Base-by-base conservation (phyloP, 2,797 vertebrate genomes). In the Psittacula derbiana region DNA sequence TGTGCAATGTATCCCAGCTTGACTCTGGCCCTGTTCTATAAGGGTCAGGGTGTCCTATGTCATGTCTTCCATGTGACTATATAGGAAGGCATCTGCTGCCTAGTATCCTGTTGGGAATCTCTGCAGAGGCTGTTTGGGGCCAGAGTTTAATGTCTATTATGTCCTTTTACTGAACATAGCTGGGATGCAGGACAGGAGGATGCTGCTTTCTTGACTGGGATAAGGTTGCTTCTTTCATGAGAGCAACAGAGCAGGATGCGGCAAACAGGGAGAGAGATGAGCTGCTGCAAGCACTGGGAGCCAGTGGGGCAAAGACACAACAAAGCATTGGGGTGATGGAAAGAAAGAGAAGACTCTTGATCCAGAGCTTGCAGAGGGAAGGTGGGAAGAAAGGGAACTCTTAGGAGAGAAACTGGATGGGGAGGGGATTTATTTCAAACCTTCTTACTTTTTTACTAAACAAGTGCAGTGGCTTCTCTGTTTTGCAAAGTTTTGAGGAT, bases 61-160 rank as follows among this genome's bases (percentile, higher is more conserved):
- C 60, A 15, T 40, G 4, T 24, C 8, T 69, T 62, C 27, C 7
- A 5, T 16, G 46, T 47, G 24, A 43, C 31, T 44, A 4, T 12
- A 25, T 1, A 71, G 20, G 28, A 43, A 53, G 28, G 3, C 14
- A 69, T 33, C 16, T 11, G 38, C 31, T 57, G 5, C 38, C 28
- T 49, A 84, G 24, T 6, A 16, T 6, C 23, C n/a, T 47, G 16
- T 6, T 24, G 18, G n/a, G 41, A 41, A 53, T 49, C 38, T 28
- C 20, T 81, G 17, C 17, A 82, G 52, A 60, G 27, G 11, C 21
- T 8, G 0, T 5, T 38, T 15, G 24, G 30, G 11, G 6, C 61
- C 5, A 0, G 28, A n/a, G 19, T 43, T 67, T 72, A 44, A 1
- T 4, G 4, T 30, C 44, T 55, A 1, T n/a, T 44, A 11, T 3